These are phyloP conservation scores for Poeciliopsis presidionis DNA, from an alignment of 2,797 vertebrate species.

Conservation along the genomic window DNA sequence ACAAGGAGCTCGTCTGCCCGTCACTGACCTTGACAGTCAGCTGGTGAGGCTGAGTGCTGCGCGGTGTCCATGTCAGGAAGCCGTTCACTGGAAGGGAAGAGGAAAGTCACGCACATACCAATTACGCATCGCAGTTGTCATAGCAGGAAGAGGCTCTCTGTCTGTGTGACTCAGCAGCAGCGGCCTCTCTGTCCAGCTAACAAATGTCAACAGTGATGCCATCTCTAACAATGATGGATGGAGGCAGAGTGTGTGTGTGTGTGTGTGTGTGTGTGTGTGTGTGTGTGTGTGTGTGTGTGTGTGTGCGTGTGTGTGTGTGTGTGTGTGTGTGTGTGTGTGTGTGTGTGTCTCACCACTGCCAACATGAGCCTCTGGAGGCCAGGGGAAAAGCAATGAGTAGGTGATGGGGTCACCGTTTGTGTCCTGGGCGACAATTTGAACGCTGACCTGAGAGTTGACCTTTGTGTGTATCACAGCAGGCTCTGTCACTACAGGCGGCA, in stretches of 20 bases:
- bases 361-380: constrained; percentile 74
- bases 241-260: background rate
- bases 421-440: constrained; percentile 77
- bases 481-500: constrained; percentile 79
- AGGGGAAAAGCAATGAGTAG: constrained; percentile 79
- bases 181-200: constrained; percentile 30
- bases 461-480: constrained; percentile 76
- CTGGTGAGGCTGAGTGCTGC: constrained; percentile 67
- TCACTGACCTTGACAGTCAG: constrained; percentile 81
- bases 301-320: background rate
- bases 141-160: background rate
- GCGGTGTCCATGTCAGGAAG: constrained; percentile 77
- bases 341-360: constrained; percentile 64
- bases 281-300: background rate
- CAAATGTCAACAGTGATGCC: constrained; percentile 36
- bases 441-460: constrained; percentile 72
- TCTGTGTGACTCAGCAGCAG: constrained; percentile 35
- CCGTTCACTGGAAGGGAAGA: constrained; percentile 68
- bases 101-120: background rate
- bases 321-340: background rate
- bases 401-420: constrained; percentile 77
- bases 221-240: constrained; percentile 12
- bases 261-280: background rate
- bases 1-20: constrained; percentile 73
- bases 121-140: background rate